Evolutionary conservation across 2,888 invertebrate genomes (phyloP), one percentile per base, ranked within the genome.

Genomic region (Nemotelus pantherinus): DNA sequence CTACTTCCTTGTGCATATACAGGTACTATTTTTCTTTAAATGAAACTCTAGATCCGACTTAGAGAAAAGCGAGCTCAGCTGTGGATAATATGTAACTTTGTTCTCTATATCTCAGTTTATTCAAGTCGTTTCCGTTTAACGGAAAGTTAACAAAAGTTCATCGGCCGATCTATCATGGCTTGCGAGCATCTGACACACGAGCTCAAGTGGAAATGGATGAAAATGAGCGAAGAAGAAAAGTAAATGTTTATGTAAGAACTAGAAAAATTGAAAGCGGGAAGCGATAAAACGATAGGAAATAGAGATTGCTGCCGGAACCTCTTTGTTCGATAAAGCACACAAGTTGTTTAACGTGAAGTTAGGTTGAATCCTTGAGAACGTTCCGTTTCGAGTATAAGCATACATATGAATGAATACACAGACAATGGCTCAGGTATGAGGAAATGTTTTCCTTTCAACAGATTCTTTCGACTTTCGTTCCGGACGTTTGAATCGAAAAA

Each of bases 211-310:
- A 53, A 70, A 55, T 70, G 70, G 72, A 72, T 60, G 72, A 72
- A 60, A 60, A 72, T 53, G 72, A 60, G 72, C 58, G 72, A 75
- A 63, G 25, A 43, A 58, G 50, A 44, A 68, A 77, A 77, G 67
- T 67, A 77, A 77, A 77, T 77, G 77, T 77, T 77, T 77, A 57
- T 68, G 48, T 68, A 77, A 55, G 68, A 65, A 57, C 77, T 68
- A 60, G 50, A 63, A 64, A 50, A 75, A 72, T 70, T 79, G 79
- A 70, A 71, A 71, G 77, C 75, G 77, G 77, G 77, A 77, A 77
- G 71, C 67, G 79, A 77, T 79, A 77, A 78, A 77, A 64, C 76
- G 75, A 68, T 70, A 77, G 76, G 79, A 79, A 77, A 79, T 79
- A 76, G 77, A 79, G 79, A 79, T 77, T 70, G 75, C 70, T 70